A percentile compares a stretch with the other conserved stretches of the same genome.
phyloP scores from a whole-genome alignment of 2,888 invertebrate species.

The Rhagium mordax region DNA sequence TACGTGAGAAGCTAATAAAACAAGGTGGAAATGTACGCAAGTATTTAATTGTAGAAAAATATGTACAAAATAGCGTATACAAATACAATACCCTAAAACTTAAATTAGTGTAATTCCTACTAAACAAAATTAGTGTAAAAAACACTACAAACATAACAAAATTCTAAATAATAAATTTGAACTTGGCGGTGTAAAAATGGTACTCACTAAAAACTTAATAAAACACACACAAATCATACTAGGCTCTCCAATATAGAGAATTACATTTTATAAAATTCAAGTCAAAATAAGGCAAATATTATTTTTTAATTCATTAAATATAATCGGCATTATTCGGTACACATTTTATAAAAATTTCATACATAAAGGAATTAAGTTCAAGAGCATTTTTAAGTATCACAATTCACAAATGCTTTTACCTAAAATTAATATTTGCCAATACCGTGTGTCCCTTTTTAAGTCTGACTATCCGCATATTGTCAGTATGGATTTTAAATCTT shows the following conservation, averaged over 20 bases:
- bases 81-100: conserved; percentile 33
- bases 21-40: conserved; percentile 32
- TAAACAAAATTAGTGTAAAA: conserved; percentile 31
- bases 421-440: too few species aligned
- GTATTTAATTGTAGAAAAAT: conserved; percentile 58
- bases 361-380: too few species aligned
- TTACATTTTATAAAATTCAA: background rate
- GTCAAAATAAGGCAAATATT: background rate
- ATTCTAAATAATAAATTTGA: conserved; percentile 49
- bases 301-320: background rate
- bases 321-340: background rate
- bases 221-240: conserved; percentile 26
- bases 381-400: background rate
- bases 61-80: conserved; percentile 53
- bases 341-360: background rate
- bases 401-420: background rate
- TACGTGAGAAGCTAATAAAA: conserved; percentile 13
- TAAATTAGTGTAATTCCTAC: conserved; percentile 33
- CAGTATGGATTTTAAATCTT: too few species aligned
- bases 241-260: background rate
- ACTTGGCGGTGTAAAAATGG: conserved; percentile 49
- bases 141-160: conserved; percentile 51
- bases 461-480: too few species aligned
- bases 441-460: too few species aligned
- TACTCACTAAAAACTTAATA: conserved; percentile 27